These are phyloP conservation scores for Drosophila novamexicana DNA, from an alignment of 1,140 invertebrate genomes.

Conservation along the genomic window DNA sequence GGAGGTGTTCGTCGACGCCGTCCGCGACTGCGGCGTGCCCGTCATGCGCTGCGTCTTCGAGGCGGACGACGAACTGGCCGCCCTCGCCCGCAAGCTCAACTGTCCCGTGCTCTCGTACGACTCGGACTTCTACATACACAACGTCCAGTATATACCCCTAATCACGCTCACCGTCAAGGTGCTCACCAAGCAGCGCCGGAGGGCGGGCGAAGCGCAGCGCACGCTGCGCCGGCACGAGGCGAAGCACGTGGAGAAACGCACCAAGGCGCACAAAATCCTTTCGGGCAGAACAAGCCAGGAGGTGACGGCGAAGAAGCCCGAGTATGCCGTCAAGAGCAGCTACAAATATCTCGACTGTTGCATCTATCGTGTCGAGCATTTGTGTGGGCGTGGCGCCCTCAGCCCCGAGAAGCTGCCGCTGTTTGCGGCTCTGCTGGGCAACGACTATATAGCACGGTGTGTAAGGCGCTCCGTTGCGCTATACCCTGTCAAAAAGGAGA, in stretches of 20 bases:
- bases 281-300: constrained; percentile 29
- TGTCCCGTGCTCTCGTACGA: constrained; percentile 95
- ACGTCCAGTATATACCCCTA: constrained; percentile 92
- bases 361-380: constrained; percentile 89
- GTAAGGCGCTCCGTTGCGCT: not conserved
- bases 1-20: constrained; percentile 89
- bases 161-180: constrained; percentile 87
- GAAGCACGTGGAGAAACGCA: constrained; percentile 73
- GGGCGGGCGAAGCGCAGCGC: not conserved
- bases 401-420: constrained; percentile 89
- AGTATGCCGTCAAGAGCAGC: constrained; percentile 25
- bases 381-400: constrained; percentile 88
- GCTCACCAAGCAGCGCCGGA: constrained; percentile 59
- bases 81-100: constrained; percentile 89
- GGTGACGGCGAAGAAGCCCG: not conserved
- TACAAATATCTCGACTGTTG: constrained; percentile 87
- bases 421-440: constrained; percentile 92
- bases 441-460: constrained; percentile 91
- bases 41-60: constrained; percentile 92
- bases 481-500: no score
- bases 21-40: constrained; percentile 87
- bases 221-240: constrained; percentile 63
- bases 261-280: constrained; percentile 67
- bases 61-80: constrained; percentile 93
- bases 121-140: constrained; percentile 96